phyloP scores from a whole-genome alignment of 2,797 vertebrate genomes.

The Hylomyscus alleni region DNA sequence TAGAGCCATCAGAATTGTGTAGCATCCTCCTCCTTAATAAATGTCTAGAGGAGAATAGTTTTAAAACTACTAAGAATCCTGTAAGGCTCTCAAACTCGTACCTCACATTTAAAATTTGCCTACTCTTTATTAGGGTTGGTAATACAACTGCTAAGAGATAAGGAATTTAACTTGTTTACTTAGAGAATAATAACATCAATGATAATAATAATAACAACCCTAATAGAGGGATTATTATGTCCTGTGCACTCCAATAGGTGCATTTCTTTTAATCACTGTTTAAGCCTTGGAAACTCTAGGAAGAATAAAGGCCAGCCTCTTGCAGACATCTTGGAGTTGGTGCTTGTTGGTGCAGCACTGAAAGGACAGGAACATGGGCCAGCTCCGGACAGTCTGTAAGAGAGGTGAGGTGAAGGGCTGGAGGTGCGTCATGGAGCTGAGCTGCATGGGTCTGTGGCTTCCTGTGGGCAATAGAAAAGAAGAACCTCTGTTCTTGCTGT shows the following conservation, averaged over 20 bases:
- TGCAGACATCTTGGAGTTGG: not conserved
- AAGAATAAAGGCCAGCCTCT: not conserved
- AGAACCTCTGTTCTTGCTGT: not conserved
- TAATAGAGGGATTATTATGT: not conserved
- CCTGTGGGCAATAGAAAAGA: not conserved
- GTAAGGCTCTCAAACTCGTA: not conserved
- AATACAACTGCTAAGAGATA: not conserved
- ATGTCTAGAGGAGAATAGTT: not conserved
- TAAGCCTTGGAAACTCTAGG: not conserved
- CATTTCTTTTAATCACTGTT: not conserved
- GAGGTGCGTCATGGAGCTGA: not conserved
- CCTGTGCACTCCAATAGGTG: not conserved
- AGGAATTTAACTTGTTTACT: not conserved
- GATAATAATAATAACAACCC: not conserved
- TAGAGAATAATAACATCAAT: not conserved
- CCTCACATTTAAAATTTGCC: not conserved
- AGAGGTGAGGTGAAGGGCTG: not conserved
- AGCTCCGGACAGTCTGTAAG: no score
- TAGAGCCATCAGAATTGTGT: not conserved
- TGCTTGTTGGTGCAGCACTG: not conserved
- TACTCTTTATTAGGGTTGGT: not conserved
- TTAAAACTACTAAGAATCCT: not conserved
- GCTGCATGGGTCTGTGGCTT: not conserved
- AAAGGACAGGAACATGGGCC: not conserved
- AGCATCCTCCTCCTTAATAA: not conserved